These are phyloP conservation scores for Nothocercus nigrocapillus DNA, from an alignment of 2,113 vertebrate genomes.

Conservation along the genomic window DNA sequence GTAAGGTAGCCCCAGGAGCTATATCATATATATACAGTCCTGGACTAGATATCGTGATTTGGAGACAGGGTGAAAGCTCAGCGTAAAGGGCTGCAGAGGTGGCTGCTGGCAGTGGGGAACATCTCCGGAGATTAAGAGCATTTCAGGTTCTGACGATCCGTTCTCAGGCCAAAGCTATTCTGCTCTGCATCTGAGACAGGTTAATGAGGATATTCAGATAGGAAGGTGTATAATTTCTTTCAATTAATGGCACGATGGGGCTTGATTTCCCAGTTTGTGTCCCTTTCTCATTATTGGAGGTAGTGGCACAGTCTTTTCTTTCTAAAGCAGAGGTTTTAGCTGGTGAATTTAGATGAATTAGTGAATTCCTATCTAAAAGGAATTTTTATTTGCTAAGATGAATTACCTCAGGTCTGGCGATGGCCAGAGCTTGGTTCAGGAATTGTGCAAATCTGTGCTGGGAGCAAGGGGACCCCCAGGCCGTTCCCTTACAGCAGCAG, in stretches of 20 bases:
- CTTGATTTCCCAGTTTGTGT: neutral
- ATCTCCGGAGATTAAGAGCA: neutral
- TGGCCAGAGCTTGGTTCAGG: neutral
- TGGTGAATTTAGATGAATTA: neutral
- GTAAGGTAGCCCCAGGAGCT: neutral
- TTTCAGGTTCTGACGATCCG: neutral
- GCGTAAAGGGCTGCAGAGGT: neutral
- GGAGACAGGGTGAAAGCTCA: neutral
- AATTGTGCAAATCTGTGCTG: neutral
- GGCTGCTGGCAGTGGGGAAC: neutral
- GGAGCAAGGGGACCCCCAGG: neutral
- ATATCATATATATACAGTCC: accelerated
- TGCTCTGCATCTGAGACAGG: neutral
- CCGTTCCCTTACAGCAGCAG: neutral
- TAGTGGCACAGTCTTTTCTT: neutral
- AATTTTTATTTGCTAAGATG: neutral
- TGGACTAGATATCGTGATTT: neutral
- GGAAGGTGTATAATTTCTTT: neutral
- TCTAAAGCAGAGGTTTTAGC: neutral
- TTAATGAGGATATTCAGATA: neutral
- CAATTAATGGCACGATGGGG: neutral
- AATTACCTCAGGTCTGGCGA: neutral
- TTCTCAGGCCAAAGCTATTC: neutral
- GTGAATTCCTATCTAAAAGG: neutral
- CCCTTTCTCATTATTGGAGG: neutral